phyloP scores from a whole-genome alignment of 2,113 vertebrate species.

The Sphaerodactylus townsendi region DNA sequence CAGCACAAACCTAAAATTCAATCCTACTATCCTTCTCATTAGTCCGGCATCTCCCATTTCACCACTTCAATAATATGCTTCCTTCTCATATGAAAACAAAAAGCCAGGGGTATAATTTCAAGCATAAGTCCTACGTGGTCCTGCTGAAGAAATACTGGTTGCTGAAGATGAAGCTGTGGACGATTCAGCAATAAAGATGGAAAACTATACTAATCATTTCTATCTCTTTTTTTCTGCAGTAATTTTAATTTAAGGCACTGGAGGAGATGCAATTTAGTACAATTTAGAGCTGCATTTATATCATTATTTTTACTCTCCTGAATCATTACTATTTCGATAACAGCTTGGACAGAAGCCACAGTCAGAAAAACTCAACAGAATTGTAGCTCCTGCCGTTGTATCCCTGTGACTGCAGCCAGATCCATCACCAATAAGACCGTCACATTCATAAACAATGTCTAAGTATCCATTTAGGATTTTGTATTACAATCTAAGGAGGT shows the following conservation, averaged over 20 bases:
- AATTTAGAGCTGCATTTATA: constrained; percentile 22
- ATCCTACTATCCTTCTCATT: too few relatives aligned
- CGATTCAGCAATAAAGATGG: neutral
- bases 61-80: neutral
- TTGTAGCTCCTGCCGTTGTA: constrained; percentile 12
- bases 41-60: neutral
- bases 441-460: neutral
- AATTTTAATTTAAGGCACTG: constrained; percentile 33
- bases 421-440: constrained; percentile 13
- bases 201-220: neutral
- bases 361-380: constrained; percentile 8
- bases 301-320: neutral
- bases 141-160: neutral
- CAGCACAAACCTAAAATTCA: neutral
- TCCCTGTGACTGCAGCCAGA: neutral
- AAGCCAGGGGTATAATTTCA: neutral
- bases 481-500: neutral
- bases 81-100: neutral
- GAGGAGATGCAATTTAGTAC: constrained; percentile 17
- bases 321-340: constrained; percentile 19
- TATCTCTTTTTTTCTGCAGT: neutral
- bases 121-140: neutral
- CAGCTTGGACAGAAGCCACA: constrained; percentile 20
- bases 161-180: neutral
- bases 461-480: neutral